phyloP scores from a whole-genome alignment of 2,797 vertebrate species.

The Lagodon rhomboides region DNA sequence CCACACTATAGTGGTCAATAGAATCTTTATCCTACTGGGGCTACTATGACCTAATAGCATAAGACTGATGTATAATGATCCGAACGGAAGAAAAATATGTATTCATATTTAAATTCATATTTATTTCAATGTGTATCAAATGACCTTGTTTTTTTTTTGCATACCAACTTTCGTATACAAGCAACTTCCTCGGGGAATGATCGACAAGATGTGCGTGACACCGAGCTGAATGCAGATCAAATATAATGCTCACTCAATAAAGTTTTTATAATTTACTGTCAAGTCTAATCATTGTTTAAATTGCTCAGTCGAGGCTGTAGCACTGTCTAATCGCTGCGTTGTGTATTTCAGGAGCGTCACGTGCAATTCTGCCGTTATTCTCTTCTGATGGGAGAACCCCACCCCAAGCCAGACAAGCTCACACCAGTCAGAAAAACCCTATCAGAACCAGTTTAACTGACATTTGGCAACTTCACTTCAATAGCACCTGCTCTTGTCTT shows the following conservation, averaged over 20 bases:
- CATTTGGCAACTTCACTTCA: conserved; percentile 13
- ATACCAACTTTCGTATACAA: background rate
- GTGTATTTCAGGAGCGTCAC: background rate
- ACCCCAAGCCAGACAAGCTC: conserved; percentile 17
- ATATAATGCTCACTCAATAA: conserved; percentile 11
- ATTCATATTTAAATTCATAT: conserved; percentile 65
- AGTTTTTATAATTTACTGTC: background rate
- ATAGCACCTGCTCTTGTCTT: background rate
- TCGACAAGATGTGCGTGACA: conserved; percentile 19
- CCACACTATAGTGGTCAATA: conserved; percentile 87
- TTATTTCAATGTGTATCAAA: conserved; percentile 36
- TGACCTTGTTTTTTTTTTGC: background rate
- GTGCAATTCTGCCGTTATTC: background rate
- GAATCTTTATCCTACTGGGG: conserved; percentile 86
- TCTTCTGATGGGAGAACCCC: background rate
- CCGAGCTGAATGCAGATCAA: conserved; percentile 33
- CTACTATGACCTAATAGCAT: conserved; percentile 81
- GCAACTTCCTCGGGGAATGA: conserved; percentile 16
- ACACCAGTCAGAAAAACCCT: background rate
- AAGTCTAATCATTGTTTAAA: background rate
- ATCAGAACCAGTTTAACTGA: conserved; percentile 54
- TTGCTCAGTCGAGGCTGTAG: background rate
- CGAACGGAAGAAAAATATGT: conserved; percentile 17
- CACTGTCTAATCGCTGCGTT: background rate
- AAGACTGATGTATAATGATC: conserved; percentile 1